Evolutionary conservation across 2,797 vertebrate species (phyloP).

Genomic region (Cichlasoma orientale): DNA sequence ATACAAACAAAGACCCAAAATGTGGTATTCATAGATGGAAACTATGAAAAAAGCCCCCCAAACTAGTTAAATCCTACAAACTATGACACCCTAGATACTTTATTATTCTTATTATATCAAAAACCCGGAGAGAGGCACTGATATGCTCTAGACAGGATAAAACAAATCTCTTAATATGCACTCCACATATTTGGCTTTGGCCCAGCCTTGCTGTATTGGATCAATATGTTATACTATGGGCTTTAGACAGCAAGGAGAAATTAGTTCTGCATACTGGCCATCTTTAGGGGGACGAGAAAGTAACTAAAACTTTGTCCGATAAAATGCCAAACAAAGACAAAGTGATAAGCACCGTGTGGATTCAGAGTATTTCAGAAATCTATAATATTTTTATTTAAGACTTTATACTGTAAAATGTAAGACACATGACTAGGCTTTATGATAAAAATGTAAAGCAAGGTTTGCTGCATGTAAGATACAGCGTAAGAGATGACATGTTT

Average conservation of each 20-base stretch:
- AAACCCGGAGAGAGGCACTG: background rate
- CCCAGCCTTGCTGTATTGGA: background rate
- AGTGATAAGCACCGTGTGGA: background rate
- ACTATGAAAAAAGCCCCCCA: conserved; percentile 4
- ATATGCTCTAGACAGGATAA: background rate
- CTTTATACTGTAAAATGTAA: background rate
- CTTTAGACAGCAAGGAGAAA: background rate
- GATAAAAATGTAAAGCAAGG: background rate
- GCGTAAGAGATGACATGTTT: background rate
- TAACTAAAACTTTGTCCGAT: background rate
- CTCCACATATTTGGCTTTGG: conserved; percentile 1
- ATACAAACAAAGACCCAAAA: conserved; percentile 43
- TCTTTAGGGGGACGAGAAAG: background rate
- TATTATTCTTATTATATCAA: background rate
- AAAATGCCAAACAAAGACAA: background rate
- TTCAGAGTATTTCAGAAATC: background rate
- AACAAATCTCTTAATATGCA: conserved; percentile 3
- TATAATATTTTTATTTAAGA: background rate
- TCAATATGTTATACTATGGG: background rate
- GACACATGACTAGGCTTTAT: background rate
- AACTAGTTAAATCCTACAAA: background rate
- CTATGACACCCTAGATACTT: background rate
- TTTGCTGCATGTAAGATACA: background rate
- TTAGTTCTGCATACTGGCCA: conserved; percentile 1
- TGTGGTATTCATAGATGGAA: conserved; percentile 54